phyloP scores from a whole-genome alignment of 1,140 invertebrate genomes.

The Drosophila mayri region DNA sequence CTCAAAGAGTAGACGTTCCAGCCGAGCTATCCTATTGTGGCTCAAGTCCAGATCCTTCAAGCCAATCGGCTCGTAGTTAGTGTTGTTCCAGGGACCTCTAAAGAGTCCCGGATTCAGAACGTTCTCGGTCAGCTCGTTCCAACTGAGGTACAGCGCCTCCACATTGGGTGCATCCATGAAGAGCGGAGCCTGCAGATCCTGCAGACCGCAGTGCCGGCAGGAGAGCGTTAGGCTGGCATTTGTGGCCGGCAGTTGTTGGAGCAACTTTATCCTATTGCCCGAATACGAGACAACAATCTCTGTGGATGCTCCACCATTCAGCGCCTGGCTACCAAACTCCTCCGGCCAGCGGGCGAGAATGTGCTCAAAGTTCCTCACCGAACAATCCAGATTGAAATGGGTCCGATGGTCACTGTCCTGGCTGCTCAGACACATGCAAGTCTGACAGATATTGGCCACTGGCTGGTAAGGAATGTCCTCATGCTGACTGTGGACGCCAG shows the following conservation, averaged over 20 bases:
- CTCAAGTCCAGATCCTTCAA: conserved; percentile 89
- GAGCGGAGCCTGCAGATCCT: conserved; percentile 87
- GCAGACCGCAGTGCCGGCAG: conserved; percentile 86
- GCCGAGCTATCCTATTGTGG: conserved; percentile 88
- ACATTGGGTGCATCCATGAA: conserved; percentile 89
- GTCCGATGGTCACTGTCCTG: conserved; percentile 49
- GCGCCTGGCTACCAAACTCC: conserved; percentile 60
- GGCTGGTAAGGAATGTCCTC: conserved; percentile 79
- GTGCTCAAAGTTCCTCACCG: conserved; percentile 78
- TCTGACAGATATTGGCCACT: conserved; percentile 71
- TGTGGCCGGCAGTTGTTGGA: conserved; percentile 85
- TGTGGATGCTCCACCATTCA: conserved; percentile 28
- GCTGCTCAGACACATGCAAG: conserved; percentile 62
- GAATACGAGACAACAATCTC: conserved; percentile 84
- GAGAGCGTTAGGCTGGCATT: conserved; percentile 78
- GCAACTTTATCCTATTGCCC: conserved; percentile 80
- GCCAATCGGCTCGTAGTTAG: conserved; percentile 88
- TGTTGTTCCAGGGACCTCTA: conserved; percentile 86
- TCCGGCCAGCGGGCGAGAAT: conserved; percentile 85
- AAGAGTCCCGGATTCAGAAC: conserved; percentile 87
- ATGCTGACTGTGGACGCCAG: conserved; percentile 46
- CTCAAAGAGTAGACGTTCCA: conserved; percentile 90
- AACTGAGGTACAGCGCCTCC: conserved; percentile 89
- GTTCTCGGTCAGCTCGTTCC: conserved; percentile 89
- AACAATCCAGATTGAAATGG: conserved; percentile 82